Percentiles rank a stretch among this genome's conserved stretches.
phyloP scores from a whole-genome alignment of 37 sponge, comb jelly and placozoan genomes.

The Chondrosia reniformis region DNA sequence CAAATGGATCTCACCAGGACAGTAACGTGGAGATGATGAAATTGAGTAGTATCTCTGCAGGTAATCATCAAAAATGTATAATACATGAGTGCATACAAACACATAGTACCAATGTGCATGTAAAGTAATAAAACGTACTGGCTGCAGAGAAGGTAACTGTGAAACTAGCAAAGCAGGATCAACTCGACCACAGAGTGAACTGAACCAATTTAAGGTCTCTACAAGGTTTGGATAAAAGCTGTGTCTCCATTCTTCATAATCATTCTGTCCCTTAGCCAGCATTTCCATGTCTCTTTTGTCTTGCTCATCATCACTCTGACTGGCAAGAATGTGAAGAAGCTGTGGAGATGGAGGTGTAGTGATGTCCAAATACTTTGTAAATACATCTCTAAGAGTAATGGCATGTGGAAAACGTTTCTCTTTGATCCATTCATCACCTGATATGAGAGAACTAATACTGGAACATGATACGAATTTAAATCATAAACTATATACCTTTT shows the following conservation, averaged over 20 bases:
- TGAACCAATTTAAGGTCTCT: slow-evolving; percentile 72
- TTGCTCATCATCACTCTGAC: slow-evolving; percentile 35
- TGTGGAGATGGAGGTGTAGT: slow-evolving; percentile 82
- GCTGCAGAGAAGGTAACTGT: slow-evolving; percentile 74
- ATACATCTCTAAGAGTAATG: slow-evolving; percentile 66
- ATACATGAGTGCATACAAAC: too few relatives aligned
- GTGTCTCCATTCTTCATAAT: slow-evolving; percentile 89
- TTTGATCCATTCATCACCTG: slow-evolving; percentile 33
- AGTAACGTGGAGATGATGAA: slow-evolving; percentile 60
- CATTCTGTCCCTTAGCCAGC: slow-evolving; percentile 59
- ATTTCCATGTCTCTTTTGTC: slow-evolving; percentile 50
- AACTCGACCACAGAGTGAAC: slow-evolving; percentile 58
- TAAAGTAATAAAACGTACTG: slow-evolving; percentile 65
- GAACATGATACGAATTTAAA: too few relatives aligned
- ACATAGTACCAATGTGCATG: too few relatives aligned
- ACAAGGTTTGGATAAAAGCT: slow-evolving; percentile 58
- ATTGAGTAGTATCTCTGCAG: slow-evolving; percentile 89
- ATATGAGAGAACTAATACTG: too few relatives aligned
- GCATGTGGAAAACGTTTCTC: slow-evolving; percentile 58
- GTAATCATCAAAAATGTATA: background rate
- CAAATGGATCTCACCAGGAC: slow-evolving; percentile 66
- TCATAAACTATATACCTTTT: background rate
- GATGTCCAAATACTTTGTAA: slow-evolving; percentile 81
- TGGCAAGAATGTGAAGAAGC: slow-evolving; percentile 63
- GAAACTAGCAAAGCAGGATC: slow-evolving; percentile 49